Evolutionary conservation across 2,797 vertebrate genomes (phyloP), one percentile per base, ranked within the genome.

Genomic region (Alectoris magna): DNA sequence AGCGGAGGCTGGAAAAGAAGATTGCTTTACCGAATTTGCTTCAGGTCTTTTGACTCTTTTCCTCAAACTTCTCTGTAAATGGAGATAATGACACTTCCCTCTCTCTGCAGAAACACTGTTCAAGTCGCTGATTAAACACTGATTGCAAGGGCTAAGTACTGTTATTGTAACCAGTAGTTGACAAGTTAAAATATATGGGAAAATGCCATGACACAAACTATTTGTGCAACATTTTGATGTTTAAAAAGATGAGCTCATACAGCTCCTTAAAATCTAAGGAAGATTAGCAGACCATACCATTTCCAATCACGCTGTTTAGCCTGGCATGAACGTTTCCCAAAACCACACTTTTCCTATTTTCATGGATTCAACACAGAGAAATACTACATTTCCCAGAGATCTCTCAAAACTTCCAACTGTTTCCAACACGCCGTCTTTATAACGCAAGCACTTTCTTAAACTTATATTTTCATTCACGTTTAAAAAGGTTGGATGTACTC

Each of bases 321-420:
- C 53, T 70, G 4, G 7, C 89, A 56, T 39, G 49, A 80, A 48
- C 64, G n/a, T 43, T 48, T 67, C 63, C 67, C 44, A 51, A 80
- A 94, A 95, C 69, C 64, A 80, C 46, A 55, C 29, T 79, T 87
- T 87, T 79, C 64, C 79, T 60, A 34, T 86, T 74, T 93, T 41
- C 82, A 62, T 31, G 8, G 62, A 88, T 44, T 64, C 84, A 85
- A 5, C 38, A 66, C 51, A 69, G 53, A 90, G 44, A 55, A 88
- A 86, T 38, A 79, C 5, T 31, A 44, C 48, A 23, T 73, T 88
- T 88, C 84, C 26, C 49, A 82, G 36, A 49, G 14, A 21, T 64
- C 53, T 85, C 69, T 16, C 44, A 51, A 79, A 69, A 72, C 10
- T 26, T 56, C 34, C 34, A 34, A 34, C 34, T 34, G 34, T 62